Percentiles rank a stretch among this genome's conserved stretches.
These are phyloP conservation scores for Selene dorsalis DNA, from an alignment of 2,797 vertebrate genomes.

Conservation along the genomic window DNA sequence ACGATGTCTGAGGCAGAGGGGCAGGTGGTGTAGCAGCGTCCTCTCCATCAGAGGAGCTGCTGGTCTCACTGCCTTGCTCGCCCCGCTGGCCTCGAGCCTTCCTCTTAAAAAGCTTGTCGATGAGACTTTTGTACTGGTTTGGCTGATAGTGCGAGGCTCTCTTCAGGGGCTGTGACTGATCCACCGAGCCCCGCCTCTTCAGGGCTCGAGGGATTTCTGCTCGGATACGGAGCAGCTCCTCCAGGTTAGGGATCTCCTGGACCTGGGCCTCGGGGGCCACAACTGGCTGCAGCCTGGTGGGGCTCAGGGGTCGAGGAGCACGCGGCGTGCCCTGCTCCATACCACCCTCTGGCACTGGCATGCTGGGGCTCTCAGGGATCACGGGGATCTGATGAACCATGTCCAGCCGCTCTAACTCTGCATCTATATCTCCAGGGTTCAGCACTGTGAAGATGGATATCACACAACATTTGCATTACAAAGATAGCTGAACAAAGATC, in stretches of 20 bases:
- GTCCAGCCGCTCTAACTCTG: constrained; percentile 79
- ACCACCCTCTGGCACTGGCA: constrained; percentile 4
- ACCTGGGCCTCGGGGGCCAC: constrained; percentile 86
- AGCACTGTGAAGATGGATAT: constrained; percentile 65
- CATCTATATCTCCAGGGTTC: constrained; percentile 78
- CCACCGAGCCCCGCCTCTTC: constrained; percentile 88
- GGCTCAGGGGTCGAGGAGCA: constrained; percentile 89
- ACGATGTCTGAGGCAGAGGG: constrained; percentile 11
- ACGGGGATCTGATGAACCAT: constrained; percentile 34
- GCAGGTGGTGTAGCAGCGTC: constrained; percentile 50
- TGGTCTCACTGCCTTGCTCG: constrained; percentile 65
- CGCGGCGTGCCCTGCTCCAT: not conserved
- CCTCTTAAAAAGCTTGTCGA: constrained; percentile 87
- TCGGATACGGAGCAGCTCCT: constrained; percentile 86
- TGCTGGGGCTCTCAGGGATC: constrained; percentile 21
- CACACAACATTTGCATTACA: constrained; percentile 11
- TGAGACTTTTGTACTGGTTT: constrained; percentile 90
- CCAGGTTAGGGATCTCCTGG: constrained; percentile 78
- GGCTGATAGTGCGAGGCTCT: constrained; percentile 79
- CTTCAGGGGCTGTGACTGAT: constrained; percentile 74
- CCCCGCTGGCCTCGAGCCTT: constrained; percentile 52
- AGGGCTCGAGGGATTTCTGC: constrained; percentile 91
- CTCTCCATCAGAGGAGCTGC: constrained; percentile 82
- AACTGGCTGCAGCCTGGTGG: constrained; percentile 90
- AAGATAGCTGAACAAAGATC: not conserved